A percentile compares a stretch with the other conserved stretches of the same genome.
phyloP scores from a whole-genome alignment of 2,797 vertebrate genomes.

The Myotis pilosus region DNA sequence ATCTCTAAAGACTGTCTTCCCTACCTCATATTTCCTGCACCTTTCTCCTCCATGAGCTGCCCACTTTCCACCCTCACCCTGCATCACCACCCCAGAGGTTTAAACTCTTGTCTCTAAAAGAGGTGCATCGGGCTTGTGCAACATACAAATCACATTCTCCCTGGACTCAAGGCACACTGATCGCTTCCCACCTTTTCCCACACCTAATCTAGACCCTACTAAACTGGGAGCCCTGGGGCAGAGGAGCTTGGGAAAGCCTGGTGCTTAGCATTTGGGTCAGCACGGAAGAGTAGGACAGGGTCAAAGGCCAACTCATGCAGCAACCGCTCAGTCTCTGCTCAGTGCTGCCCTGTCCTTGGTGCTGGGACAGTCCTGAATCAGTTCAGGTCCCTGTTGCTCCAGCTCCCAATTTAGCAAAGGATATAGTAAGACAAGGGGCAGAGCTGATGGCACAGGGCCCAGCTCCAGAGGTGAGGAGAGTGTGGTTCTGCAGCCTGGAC shows the following conservation, averaged over 20 bases:
- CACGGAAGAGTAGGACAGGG: not conserved
- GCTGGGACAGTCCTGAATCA: slow-evolving; percentile 16
- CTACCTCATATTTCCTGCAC: not conserved
- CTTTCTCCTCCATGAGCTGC: not conserved
- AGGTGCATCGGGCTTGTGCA: not conserved
- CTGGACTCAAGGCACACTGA: not conserved
- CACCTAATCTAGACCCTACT: not conserved
- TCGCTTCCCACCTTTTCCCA: not conserved
- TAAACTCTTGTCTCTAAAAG: not conserved
- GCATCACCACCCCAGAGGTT: not conserved
- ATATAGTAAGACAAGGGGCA: not conserved
- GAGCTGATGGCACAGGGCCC: not conserved
- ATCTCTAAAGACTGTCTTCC: not conserved
- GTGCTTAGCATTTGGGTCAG: not conserved
- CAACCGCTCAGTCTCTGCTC: not conserved
- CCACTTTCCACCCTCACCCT: not conserved
- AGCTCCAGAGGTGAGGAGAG: not conserved
- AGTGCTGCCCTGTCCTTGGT: slow-evolving; percentile 64
- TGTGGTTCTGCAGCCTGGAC: not conserved
- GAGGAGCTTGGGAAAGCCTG: slow-evolving; percentile 1
- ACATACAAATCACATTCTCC: not conserved
- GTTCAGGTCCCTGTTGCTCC: not conserved
- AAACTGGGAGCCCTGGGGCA: not conserved
- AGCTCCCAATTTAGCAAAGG: not conserved
- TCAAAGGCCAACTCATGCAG: not conserved